Percentiles rank a stretch among this genome's conserved stretches.
Evolutionary conservation across 2,797 vertebrate species (phyloP).

Genomic region (Petrocephalus schoutedeni): DNA sequence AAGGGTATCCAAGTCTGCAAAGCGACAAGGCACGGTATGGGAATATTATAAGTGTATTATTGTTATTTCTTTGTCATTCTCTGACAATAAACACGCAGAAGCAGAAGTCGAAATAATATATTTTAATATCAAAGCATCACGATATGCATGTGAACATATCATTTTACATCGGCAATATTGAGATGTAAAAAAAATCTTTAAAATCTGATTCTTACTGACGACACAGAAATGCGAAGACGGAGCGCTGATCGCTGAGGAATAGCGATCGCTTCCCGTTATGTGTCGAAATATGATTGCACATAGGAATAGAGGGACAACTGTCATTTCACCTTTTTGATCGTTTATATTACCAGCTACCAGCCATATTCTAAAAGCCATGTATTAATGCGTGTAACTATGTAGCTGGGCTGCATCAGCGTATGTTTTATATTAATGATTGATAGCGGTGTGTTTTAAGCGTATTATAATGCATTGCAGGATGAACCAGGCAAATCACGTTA

Average conservation of each 20-base stretch:
- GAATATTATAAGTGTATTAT: slow-evolving; percentile 22
- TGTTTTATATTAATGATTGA: slow-evolving; percentile 7
- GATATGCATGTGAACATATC: neutral
- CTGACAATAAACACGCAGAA: neutral
- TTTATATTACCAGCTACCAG: neutral
- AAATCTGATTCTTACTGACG: neutral
- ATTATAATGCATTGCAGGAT: neutral
- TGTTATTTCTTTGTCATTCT: neutral
- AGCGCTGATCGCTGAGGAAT: neutral
- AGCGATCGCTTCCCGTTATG: slow-evolving; percentile 47
- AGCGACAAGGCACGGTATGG: slow-evolving; percentile 53
- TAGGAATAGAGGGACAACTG: neutral
- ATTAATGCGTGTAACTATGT: neutral
- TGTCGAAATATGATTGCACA: slow-evolving; percentile 22
- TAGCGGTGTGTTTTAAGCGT: neutral
- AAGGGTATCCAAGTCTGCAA: slow-evolving; percentile 11
- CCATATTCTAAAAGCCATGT: neutral
- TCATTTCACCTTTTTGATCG: neutral
- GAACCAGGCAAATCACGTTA: neutral
- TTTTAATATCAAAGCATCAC: neutral
- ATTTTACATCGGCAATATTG: neutral
- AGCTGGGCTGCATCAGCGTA: neutral
- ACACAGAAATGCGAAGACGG: neutral
- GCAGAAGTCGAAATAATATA: neutral
- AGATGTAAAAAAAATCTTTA: neutral